These are phyloP conservation scores for Dioctria rufipes DNA, from an alignment of 2,888 invertebrate genomes.

Conservation along the genomic window DNA sequence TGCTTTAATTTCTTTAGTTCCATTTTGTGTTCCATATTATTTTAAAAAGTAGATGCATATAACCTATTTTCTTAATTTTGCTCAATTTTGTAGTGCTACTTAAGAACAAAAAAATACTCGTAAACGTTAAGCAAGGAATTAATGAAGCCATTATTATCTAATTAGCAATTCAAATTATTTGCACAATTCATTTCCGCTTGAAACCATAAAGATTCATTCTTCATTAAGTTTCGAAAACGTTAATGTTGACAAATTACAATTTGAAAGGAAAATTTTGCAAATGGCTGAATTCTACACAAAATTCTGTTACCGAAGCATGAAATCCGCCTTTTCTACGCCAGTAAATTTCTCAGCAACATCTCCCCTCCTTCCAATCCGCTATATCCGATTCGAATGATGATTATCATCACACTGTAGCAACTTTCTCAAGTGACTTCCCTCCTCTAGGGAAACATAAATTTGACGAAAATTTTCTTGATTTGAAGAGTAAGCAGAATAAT, in stretches of 20 bases:
- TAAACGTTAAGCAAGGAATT: no score
- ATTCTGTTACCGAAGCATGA: slow-evolving; percentile 7
- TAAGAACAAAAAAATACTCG: no score
- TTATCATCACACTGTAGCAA: slow-evolving; percentile 9
- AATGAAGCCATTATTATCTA: neutral
- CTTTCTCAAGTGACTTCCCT: neutral
- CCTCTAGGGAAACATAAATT: slow-evolving; percentile 39
- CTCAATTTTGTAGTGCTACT: no score
- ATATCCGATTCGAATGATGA: neutral
- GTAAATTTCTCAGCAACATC: neutral
- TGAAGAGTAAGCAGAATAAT: slow-evolving; percentile 45
- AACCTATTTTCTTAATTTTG: no score
- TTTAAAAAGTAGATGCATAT: no score
- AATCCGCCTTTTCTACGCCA: slow-evolving; percentile 23
- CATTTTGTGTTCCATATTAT: no score
- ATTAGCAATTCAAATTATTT: slow-evolving; percentile 15
- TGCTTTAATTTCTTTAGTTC: no score
- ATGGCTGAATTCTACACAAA: neutral
- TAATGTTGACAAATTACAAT: slow-evolving; percentile 33
- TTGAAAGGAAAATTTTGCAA: slow-evolving; percentile 30
- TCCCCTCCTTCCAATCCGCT: neutral
- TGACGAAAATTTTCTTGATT: slow-evolving; percentile 40
- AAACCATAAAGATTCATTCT: neutral
- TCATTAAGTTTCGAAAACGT: slow-evolving; percentile 14
- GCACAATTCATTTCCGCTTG: neutral